Evolutionary conservation across 2,113 vertebrate genomes (phyloP), one percentile per base, ranked within the genome.

Genomic region (Ceuthmochares aereus): DNA sequence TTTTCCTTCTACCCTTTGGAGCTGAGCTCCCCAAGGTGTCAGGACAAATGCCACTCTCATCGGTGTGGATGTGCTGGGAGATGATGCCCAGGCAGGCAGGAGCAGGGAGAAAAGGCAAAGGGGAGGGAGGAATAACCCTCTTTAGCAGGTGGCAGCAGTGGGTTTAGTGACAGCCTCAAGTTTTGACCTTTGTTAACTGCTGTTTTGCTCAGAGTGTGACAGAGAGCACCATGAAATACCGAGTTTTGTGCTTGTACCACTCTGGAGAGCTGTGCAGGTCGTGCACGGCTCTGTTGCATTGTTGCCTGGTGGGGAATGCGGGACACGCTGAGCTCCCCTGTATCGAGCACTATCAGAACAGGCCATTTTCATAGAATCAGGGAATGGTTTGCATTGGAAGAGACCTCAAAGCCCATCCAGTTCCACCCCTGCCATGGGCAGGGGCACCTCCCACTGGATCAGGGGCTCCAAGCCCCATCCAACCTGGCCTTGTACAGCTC

Each of bases 121-220:
- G 43, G 74, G 29, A 23, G 37, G 34, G 47, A 13, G 49, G 89
- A 87, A 86, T 37, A 72, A 42, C 74, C 60, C 79, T 90, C 51
- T 93, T 95, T 91, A 90, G 51, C 74, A 52, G 84, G 88, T 25
- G 0, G 5, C 6, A 5, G 23, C 25, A 10, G 47, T 32, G 64
- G 9, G 15, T 90, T 74, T 85, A 85, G 88, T 40, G 60, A 80
- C 94, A 96, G 60, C 76, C 88, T 94, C 73, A 55, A 69, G 79
- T 89, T 89, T 15, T 95, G 97, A 96, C 96, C 93, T 96, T 94
- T 97, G 88, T 95, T 96, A 96, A 95, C 93, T 94, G 89, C 72
- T 66, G 82, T 95, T 97, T 96, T 94, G 68, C 94, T 96, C 40
- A 6, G 22, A 84, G 69, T 34, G 42, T 93, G 94, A 96, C 87